Evolutionary conservation across 2,888 invertebrate genomes (phyloP).

Genomic region (Andrena chrysosceles): DNA sequence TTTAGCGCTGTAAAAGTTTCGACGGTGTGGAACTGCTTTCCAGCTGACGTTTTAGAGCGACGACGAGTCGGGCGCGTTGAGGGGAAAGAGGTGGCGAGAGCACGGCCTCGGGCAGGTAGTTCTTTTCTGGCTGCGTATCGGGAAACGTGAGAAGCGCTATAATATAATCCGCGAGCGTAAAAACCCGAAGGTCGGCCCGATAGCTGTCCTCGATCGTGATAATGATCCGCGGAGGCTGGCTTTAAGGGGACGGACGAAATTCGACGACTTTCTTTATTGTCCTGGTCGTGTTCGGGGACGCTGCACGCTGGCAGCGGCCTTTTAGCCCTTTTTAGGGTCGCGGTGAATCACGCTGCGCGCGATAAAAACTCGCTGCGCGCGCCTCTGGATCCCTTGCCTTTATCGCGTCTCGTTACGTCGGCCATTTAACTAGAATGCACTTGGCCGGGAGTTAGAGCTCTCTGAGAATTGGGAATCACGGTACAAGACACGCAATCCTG

Average conservation of each 20-base stretch:
- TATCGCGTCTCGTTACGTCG: neutral
- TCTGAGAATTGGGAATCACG: too few relatives aligned
- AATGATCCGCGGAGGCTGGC: slow-evolving; percentile 48
- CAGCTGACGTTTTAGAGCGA: neutral
- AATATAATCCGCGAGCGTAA: slow-evolving; percentile 62
- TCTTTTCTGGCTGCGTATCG: slow-evolving; percentile 49
- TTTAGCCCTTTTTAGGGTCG: neutral
- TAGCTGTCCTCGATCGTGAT: slow-evolving; percentile 53
- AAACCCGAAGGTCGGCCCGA: slow-evolving; percentile 58
- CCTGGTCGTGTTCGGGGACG: neutral
- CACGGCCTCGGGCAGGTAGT: slow-evolving; percentile 43
- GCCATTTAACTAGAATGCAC: too few relatives aligned
- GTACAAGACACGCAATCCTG: too few relatives aligned
- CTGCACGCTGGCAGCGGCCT: neutral
- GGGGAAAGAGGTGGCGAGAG: neutral
- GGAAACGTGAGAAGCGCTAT: slow-evolving; percentile 61
- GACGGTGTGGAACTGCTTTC: neutral
- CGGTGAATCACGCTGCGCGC: neutral
- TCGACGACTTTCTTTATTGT: slow-evolving; percentile 16
- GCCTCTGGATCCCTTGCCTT: neutral
- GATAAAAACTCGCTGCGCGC: neutral
- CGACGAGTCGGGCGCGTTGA: slow-evolving; percentile 23
- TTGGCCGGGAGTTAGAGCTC: too few relatives aligned
- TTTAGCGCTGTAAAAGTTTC: neutral
- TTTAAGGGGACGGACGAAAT: slow-evolving; percentile 42